A percentile compares a stretch with the other conserved stretches of the same genome.
phyloP scores from a whole-genome alignment of 2,113 vertebrate species.

The Atrichornis clamosus region DNA sequence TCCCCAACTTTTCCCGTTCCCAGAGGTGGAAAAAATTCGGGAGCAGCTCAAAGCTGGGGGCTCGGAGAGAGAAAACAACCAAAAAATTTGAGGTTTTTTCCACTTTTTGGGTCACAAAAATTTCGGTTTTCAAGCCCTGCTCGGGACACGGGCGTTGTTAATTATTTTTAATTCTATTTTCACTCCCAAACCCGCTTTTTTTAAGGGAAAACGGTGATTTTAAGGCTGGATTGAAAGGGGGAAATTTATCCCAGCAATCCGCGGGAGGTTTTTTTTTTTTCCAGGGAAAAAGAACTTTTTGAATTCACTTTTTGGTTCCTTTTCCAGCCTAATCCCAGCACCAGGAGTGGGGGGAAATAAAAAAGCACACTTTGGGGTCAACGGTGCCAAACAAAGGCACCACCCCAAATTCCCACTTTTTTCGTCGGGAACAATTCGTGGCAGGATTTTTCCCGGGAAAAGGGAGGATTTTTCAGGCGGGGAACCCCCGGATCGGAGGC shows the following conservation, averaged over 20 bases:
- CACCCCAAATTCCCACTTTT: neutral
- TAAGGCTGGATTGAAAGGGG: neutral
- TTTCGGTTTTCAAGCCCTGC: neutral
- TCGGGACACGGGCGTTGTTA: neutral
- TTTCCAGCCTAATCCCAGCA: neutral
- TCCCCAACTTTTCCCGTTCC: neutral
- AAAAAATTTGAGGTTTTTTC: neutral
- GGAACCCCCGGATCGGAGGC: no score
- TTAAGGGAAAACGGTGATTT: neutral
- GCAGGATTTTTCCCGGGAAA: fast-evolving
- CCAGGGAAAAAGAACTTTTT: neutral
- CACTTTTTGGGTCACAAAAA: neutral
- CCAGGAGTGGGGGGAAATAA: no score
- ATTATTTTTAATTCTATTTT: neutral
- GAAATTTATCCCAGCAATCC: neutral
- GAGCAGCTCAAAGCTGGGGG: neutral
- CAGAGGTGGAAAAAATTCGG: neutral
- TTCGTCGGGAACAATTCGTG: neutral
- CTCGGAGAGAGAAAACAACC: neutral
- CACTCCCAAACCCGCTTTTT: neutral
- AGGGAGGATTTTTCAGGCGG: fast-evolving
- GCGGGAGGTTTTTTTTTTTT: neutral
- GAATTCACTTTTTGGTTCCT: no score
- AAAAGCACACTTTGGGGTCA: neutral
- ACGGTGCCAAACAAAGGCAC: neutral